Evolutionary conservation across 2,888 invertebrate species (phyloP), one percentile per base, ranked within the genome.

Genomic region (Oscheius sp.): DNA sequence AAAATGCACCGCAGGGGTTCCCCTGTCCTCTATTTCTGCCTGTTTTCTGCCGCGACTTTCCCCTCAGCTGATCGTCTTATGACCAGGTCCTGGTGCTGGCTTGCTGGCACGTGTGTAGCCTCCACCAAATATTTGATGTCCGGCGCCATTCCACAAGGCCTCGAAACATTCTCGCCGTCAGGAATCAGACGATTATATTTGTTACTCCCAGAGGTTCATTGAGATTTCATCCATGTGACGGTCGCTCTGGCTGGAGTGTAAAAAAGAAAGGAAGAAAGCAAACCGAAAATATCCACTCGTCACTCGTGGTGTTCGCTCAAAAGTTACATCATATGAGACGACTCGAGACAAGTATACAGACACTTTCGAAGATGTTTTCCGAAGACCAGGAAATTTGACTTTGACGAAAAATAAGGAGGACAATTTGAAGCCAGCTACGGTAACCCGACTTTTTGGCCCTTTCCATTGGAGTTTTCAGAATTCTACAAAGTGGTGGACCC

Each of bases 21-120:
- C 27, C 52, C 29, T 52, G 52, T 27, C 52, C 52, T n/a, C 29
- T 55, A 25, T 61, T 61, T 42, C 45, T 45, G 12, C 23, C 42
- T 42, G 25, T 29, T 53, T 53, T 53, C 31, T 37, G 17, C 50
- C n/a, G 27, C 50, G 23, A 15, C 27, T 25, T 12, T 52, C 50
- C 50, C 27, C 50, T 61, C 61, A 61, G 61, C 61, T 61, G 61
- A 61, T 61, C 45, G 61, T 29, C 61, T 61, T 61, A 27, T 61
- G 61, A 61, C 31, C 45, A 17, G 45, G 45, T 27, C 27, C 61
- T 25, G 61, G n/a, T n/a, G n/a, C 57, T 37, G 37, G 23, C 31
- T 42, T 42, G 52, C 33, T 29, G 25, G 61, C 61, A 61, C 45
- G 61, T 61, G 55, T 55, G 37, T 33, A 52, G 3, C 4, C 61